phyloP scores from a whole-genome alignment of 2,888 invertebrate genomes.

The Acronicta psi region DNA sequence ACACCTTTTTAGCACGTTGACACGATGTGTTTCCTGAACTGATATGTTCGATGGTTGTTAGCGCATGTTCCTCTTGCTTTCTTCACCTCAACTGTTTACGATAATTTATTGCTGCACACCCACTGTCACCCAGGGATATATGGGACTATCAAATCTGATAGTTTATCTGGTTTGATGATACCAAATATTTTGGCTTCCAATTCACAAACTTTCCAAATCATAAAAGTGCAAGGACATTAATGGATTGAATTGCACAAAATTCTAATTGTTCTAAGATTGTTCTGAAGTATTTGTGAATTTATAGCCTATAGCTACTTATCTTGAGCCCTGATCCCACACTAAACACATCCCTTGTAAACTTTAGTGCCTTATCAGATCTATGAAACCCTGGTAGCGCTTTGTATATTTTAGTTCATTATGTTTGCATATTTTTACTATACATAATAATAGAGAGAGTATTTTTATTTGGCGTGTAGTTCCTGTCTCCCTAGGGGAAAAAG shows the following conservation, averaged over 20 bases:
- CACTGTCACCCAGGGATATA: conserved; percentile 41
- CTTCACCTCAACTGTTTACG: conserved; percentile 60
- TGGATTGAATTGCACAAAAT: too few species aligned
- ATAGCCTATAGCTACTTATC: conserved; percentile 28
- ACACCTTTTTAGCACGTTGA: conserved; percentile 54
- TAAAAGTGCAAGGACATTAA: too few species aligned
- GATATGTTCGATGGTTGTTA: conserved; percentile 81
- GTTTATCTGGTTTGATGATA: conserved; percentile 33
- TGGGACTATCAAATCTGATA: conserved; percentile 31
- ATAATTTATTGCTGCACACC: conserved; percentile 53
- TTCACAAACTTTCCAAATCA: conserved; percentile 28
- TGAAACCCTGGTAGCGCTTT: conserved; percentile 57
- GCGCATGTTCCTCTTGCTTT: conserved; percentile 87
- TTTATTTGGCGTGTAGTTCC: too few species aligned
- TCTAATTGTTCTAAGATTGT: too few species aligned
- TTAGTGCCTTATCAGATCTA: conserved; percentile 41
- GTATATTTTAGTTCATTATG: conserved; percentile 31
- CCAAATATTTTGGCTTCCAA: conserved; percentile 35
- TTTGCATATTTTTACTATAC: conserved; percentile 11
- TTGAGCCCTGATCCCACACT: conserved; percentile 42
- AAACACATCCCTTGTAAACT: conserved; percentile 39
- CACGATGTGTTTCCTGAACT: conserved; percentile 52
- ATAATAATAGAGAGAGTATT: too few species aligned
- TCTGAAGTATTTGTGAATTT: conserved; percentile 35
- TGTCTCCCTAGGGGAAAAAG: too few species aligned